Evolutionary conservation across 1,140 invertebrate genomes (phyloP).

Genomic region (Monochamus saltuarius): DNA sequence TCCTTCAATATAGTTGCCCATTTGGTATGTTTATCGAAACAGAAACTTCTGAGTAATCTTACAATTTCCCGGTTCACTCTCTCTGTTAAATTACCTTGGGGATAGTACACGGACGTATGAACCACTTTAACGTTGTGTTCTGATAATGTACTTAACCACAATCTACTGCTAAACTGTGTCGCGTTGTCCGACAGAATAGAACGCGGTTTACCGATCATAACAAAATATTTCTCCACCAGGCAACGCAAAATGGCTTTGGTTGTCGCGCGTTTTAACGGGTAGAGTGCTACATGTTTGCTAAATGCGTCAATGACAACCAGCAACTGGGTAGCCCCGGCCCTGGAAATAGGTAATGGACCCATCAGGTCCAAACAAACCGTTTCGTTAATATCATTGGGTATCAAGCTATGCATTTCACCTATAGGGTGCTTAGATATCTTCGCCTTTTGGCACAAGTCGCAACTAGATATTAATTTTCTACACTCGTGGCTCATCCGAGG

Average conservation of each 20-base stretch:
- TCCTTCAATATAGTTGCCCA: constrained; percentile 2
- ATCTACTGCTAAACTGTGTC: constrained; percentile 3
- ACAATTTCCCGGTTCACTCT: constrained; percentile 3
- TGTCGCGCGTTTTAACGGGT: constrained; percentile 3
- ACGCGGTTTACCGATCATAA: not conserved
- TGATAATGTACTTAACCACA: not conserved
- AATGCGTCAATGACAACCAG: constrained; percentile 3
- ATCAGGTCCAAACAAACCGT: constrained; percentile 5
- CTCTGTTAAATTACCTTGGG: constrained; percentile 10
- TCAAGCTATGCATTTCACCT: constrained; percentile 10
- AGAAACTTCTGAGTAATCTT: constrained; percentile 4
- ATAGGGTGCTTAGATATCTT: not conserved
- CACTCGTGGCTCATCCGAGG: not conserved
- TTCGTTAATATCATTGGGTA: constrained; percentile 6
- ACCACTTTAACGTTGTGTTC: not conserved
- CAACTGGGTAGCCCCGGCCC: constrained; percentile 6
- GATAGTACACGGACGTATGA: constrained; percentile 18
- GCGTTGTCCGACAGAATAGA: constrained; percentile 8
- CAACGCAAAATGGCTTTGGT: not conserved
- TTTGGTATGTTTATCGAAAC: constrained; percentile 8
- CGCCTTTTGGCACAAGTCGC: constrained; percentile 10
- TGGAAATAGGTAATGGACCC: constrained; percentile 4
- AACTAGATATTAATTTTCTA: constrained; percentile 3
- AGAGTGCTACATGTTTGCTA: constrained; percentile 1
- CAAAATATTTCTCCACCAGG: constrained; percentile 5